Percentiles rank a stretch among this genome's conserved stretches.
These are phyloP conservation scores for Magallana gigas DNA, from an alignment of 1,140 invertebrate genomes.

Conservation along the genomic window DNA sequence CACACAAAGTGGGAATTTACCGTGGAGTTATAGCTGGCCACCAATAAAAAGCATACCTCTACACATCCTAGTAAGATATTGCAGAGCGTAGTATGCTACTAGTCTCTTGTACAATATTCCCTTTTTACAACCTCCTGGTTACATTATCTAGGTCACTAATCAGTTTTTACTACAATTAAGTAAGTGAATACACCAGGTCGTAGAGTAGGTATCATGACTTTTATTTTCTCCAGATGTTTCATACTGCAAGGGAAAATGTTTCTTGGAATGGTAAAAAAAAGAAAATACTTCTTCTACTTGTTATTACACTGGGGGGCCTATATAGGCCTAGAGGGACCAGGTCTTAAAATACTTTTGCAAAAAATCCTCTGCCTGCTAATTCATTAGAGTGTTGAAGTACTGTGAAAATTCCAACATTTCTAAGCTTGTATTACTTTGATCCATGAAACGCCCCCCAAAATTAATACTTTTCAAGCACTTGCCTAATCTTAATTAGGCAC, in stretches of 20 bases:
- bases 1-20: slow-evolving; percentile 33
- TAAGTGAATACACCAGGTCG: background rate
- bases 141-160: background rate
- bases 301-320: too few species aligned
- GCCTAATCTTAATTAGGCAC: slow-evolving; percentile 25
- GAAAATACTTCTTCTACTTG: too few species aligned
- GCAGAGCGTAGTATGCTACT: background rate
- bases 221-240: slow-evolving; percentile 28
- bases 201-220: background rate
- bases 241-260: too few species aligned
- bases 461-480: slow-evolving; percentile 1
- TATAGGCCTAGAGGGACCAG: too few species aligned
- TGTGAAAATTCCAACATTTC: background rate
- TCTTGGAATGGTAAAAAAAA: too few species aligned
- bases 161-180: background rate
- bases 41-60: background rate
- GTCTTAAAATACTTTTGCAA: too few species aligned
- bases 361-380: too few species aligned
- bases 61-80: background rate
- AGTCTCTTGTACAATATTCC: background rate
- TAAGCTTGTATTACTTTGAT: background rate
- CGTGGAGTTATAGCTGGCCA: background rate
- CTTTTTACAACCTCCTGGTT: background rate
- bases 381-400: too few species aligned
- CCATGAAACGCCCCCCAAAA: background rate